These are phyloP conservation scores for Cassiopea andromeda DNA, from an alignment of 30 jellyfish, hydroid and myxozoan genomes.

Conservation along the genomic window DNA sequence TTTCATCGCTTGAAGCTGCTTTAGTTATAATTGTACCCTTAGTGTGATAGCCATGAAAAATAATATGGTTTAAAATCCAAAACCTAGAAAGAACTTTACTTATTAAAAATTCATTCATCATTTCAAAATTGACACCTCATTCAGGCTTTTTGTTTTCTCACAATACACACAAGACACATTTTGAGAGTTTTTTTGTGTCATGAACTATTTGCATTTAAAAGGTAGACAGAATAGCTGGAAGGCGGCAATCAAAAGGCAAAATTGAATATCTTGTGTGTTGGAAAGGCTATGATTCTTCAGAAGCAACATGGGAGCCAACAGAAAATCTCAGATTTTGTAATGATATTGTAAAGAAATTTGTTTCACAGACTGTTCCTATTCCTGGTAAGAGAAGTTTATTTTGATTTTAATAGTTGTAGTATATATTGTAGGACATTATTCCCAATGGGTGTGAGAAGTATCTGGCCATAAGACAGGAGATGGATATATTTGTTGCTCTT, in stretches of 20 bases:
- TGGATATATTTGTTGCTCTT: too few species aligned
- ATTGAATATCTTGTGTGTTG: conserved; percentile 86
- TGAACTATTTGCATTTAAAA: background rate
- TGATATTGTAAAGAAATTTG: conserved; percentile 68
- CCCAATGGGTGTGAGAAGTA: background rate
- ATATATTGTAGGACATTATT: background rate
- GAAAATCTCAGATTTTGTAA: conserved; percentile 87
- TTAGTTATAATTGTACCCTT: too few species aligned
- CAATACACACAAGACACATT: background rate
- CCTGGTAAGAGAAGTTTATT: conserved; percentile 72
- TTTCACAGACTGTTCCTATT: conserved; percentile 74
- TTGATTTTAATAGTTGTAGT: background rate
- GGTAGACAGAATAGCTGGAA: conserved; percentile 93
- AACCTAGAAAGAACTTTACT: too few species aligned
- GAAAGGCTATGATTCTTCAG: conserved; percentile 88
- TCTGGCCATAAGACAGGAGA: background rate
- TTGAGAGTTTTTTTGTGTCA: background rate
- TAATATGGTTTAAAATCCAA: too few species aligned
- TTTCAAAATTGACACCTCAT: too few species aligned
- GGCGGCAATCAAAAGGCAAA: conserved; percentile 76
- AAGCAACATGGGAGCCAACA: conserved; percentile 97
- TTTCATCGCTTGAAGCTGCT: too few species aligned
- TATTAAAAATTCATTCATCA: too few species aligned
- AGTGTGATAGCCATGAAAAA: too few species aligned
- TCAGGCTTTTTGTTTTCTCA: too few species aligned